These are phyloP conservation scores for Arctia plantaginis DNA, from an alignment of 2,888 invertebrate species.

Conservation along the genomic window DNA sequence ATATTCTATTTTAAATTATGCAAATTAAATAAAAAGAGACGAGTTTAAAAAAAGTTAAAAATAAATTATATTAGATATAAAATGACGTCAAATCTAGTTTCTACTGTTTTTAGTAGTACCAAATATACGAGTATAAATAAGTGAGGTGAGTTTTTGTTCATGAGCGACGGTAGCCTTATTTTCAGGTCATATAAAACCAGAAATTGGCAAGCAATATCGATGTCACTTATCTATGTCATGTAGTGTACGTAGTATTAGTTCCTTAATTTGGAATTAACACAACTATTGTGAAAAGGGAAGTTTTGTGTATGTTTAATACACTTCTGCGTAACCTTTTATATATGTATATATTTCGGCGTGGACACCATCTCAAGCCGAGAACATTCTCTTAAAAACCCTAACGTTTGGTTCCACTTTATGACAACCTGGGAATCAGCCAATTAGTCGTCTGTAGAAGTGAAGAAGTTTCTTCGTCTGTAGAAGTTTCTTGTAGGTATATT, in stretches of 20 bases:
- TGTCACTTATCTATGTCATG: not conserved
- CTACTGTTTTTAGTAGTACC: not conserved
- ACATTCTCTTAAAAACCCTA: not conserved
- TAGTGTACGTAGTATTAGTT: not conserved
- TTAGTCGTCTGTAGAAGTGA: slow-evolving; percentile 9
- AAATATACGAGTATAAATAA: not conserved
- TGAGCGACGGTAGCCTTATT: not conserved
- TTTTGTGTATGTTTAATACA: not conserved
- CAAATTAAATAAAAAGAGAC: too few relatives aligned
- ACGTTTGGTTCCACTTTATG: not conserved
- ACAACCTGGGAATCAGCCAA: slow-evolving; percentile 33
- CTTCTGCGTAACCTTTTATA: not conserved
- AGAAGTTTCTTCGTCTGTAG: too few relatives aligned
- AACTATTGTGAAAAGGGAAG: too few relatives aligned
- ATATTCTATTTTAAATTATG: too few relatives aligned
- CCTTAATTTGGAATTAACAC: not conserved
- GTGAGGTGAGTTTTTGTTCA: not conserved
- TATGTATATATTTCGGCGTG: not conserved
- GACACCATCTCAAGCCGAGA: not conserved
- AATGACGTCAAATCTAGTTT: too few relatives aligned
- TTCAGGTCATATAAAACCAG: not conserved
- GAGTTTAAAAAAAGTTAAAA: too few relatives aligned
- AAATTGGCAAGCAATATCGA: not conserved
- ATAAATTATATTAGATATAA: too few relatives aligned
- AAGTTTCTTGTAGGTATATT: slow-evolving; percentile 2